These are phyloP conservation scores for Caenorhabditis doughertyi DNA, from an alignment of 2,888 invertebrate genomes.

Conservation along the genomic window DNA sequence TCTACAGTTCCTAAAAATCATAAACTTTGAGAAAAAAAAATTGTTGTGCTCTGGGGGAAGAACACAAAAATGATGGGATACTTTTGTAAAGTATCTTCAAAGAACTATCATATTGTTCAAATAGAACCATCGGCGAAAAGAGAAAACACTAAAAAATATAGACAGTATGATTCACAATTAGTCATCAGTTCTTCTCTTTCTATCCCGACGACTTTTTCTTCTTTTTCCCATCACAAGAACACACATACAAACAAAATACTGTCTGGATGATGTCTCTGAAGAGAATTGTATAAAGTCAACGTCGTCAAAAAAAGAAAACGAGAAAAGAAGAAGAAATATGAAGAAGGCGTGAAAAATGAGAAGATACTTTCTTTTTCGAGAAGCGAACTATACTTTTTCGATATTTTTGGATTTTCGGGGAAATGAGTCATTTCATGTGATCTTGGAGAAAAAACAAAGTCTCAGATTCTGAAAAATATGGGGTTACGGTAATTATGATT, in stretches of 20 bases:
- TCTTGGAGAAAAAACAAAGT: too few relatives aligned
- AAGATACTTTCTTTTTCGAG: too few relatives aligned
- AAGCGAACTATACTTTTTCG: too few relatives aligned
- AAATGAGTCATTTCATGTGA: too few relatives aligned
- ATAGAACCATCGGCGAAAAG: not conserved
- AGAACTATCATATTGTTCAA: constrained; percentile 18
- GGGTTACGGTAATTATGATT: too few relatives aligned
- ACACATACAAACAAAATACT: not conserved
- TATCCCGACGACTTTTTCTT: not conserved
- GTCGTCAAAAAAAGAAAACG: not conserved
- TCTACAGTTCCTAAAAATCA: too few relatives aligned
- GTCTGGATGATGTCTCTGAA: not conserved
- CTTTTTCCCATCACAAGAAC: not conserved
- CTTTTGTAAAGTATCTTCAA: not conserved
- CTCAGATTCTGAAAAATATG: too few relatives aligned
- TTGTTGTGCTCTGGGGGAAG: too few relatives aligned
- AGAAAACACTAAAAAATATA: constrained; percentile 5
- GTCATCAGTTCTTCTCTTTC: constrained; percentile 20
- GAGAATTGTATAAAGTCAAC: not conserved
- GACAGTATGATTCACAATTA: constrained; percentile 59
- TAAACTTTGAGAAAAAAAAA: too few relatives aligned
- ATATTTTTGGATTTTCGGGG: too few relatives aligned
- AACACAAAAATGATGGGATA: too few relatives aligned
- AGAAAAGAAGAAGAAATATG: not conserved
- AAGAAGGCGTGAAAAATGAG: constrained; percentile 5